phyloP scores from a whole-genome alignment of 2,888 invertebrate species.

The Onchidella celtica region DNA sequence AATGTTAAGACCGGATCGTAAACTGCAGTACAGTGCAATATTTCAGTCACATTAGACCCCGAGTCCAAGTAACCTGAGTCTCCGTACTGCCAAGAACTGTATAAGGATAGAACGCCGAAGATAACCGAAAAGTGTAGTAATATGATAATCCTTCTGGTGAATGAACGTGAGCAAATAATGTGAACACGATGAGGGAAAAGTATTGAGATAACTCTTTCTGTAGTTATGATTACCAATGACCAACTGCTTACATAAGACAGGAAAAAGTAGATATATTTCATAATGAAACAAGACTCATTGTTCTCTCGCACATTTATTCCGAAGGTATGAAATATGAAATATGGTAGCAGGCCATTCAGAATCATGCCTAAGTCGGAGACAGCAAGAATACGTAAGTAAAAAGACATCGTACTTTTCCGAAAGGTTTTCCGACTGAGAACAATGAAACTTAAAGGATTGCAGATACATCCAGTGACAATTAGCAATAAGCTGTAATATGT shows the following conservation, averaged over 20 bases:
- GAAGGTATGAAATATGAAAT: not conserved
- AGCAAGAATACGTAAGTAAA: not conserved
- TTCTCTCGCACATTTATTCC: not conserved
- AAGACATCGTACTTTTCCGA: not conserved
- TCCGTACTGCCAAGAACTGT: not conserved
- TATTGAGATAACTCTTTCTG: slow-evolving; percentile 12
- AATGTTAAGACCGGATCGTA: too few species aligned
- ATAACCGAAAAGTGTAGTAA: not conserved
- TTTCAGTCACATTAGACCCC: not conserved
- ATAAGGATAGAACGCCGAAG: not conserved
- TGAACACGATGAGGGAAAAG: not conserved
- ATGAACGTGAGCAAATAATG: not conserved
- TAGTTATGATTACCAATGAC: not conserved
- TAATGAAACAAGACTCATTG: not conserved
- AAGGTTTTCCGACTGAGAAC: slow-evolving; percentile 6
- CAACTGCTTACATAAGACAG: not conserved
- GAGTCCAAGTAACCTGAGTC: not conserved
- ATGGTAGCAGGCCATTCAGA: not conserved
- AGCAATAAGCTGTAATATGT: not conserved
- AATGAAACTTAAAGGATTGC: too few species aligned
- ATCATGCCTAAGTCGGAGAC: not conserved
- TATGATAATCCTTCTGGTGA: not conserved
- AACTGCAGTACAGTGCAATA: not conserved
- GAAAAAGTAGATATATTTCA: not conserved
- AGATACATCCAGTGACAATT: not conserved